These are phyloP conservation scores for Peromyscus aztecus DNA, from an alignment of 2,797 vertebrate genomes.

Conservation along the genomic window DNA sequence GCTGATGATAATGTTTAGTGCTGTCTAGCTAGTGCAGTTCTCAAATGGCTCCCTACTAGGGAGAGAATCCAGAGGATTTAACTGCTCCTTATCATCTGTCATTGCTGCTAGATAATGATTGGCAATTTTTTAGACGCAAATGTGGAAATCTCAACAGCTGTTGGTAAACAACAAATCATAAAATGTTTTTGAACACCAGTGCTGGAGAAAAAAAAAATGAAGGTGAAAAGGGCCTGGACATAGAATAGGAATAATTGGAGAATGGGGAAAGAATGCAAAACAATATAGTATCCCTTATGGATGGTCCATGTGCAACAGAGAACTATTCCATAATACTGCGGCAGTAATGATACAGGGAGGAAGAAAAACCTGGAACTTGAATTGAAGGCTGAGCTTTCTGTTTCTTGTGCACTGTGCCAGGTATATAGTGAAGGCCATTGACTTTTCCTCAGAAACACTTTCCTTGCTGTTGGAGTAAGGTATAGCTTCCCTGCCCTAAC, in stretches of 20 bases:
- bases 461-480: slow-evolving; percentile 75
- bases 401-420: slow-evolving; percentile 83
- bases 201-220: slow-evolving; percentile 84
- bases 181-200: slow-evolving; percentile 88
- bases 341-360: slow-evolving; percentile 76
- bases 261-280: slow-evolving; percentile 87
- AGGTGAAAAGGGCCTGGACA: slow-evolving; percentile 82
- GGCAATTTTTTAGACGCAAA: slow-evolving; percentile 88
- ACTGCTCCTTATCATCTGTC: slow-evolving; percentile 86
- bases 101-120: slow-evolving; percentile 91
- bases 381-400: slow-evolving; percentile 83
- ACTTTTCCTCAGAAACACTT: slow-evolving; percentile 83
- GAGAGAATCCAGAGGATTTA: slow-evolving; percentile 87
- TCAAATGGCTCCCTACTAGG: slow-evolving; percentile 87
- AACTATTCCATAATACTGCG: slow-evolving; percentile 59
- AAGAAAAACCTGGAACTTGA: slow-evolving; percentile 82
- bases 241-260: slow-evolving; percentile 84
- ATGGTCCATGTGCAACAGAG: slow-evolving; percentile 89
- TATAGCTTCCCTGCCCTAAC: slow-evolving; percentile 80
- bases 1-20: slow-evolving; percentile 87
- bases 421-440: slow-evolving; percentile 78
- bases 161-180: slow-evolving; percentile 84
- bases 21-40: slow-evolving; percentile 87
- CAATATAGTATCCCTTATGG: slow-evolving; percentile 92
- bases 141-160: slow-evolving; percentile 87